Evolutionary conservation across 2,888 invertebrate genomes (phyloP).

Genomic region (Sialis lutaria): DNA sequence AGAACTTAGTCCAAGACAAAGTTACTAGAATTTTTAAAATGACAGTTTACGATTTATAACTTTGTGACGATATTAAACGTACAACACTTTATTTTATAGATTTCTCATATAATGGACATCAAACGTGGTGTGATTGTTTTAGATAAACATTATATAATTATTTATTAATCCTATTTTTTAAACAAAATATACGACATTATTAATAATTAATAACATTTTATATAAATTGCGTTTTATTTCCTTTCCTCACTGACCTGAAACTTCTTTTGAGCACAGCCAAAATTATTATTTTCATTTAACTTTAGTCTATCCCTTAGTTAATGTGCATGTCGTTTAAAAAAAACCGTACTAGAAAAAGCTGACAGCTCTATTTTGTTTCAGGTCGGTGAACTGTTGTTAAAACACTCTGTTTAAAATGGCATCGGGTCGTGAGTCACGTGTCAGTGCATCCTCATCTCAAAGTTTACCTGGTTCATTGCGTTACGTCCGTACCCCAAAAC

Average conservation of each 20-base stretch:
- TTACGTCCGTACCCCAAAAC: slow-evolving; percentile 29
- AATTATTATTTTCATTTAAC: neutral
- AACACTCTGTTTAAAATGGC: slow-evolving; percentile 17
- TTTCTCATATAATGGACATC: no score
- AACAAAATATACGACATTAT: no score
- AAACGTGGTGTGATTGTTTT: no score
- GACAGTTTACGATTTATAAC: no score
- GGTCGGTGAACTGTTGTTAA: slow-evolving; percentile 25
- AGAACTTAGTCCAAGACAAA: no score
- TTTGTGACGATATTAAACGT: no score
- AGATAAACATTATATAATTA: no score
- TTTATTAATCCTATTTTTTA: no score
- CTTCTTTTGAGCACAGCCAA: neutral
- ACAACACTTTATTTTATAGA: no score
- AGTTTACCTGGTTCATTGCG: slow-evolving; percentile 24
- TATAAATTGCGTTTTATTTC: slow-evolving; percentile 1
- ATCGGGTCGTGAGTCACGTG: slow-evolving; percentile 26
- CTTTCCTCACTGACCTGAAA: slow-evolving; percentile 7
- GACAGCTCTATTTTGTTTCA: slow-evolving; percentile 29
- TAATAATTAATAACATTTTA: no score
- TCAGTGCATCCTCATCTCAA: slow-evolving; percentile 25
- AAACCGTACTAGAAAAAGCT: neutral
- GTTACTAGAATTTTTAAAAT: no score
- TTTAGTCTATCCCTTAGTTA: neutral
- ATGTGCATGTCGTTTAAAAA: no score